A percentile compares a stretch with the other conserved stretches of the same genome.
Conservation (phyloP, 35 echinoderm and acorn worm genomes). For the Diadema setosum region DNA sequence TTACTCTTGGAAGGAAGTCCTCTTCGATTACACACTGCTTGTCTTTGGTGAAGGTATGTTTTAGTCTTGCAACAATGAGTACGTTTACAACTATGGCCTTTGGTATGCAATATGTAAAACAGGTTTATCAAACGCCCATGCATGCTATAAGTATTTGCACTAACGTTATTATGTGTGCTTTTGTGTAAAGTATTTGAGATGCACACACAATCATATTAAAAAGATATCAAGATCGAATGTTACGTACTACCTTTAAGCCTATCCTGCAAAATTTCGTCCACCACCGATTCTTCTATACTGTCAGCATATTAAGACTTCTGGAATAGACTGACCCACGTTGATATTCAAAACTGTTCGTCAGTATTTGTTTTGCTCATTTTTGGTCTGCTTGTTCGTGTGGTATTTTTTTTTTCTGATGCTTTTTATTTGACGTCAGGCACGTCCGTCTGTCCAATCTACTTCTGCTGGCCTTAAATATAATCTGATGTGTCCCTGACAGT, state of each 20-base stretch:
- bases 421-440: neutral
- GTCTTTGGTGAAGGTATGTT: constrained; percentile 1
- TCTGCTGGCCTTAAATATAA: neutral
- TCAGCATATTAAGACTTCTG: too few relatives aligned
- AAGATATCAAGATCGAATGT: too few relatives aligned
- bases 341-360: too few relatives aligned
- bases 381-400: too few relatives aligned
- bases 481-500: neutral
- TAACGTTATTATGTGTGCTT: neutral
- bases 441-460: neutral
- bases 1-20: neutral
- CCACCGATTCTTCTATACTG: too few relatives aligned
- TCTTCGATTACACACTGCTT: neutral
- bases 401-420: neutral
- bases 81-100: neutral
- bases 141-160: neutral
- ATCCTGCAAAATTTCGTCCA: too few relatives aligned
- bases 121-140: neutral
- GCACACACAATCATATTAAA: neutral
- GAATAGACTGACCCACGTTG: too few relatives aligned
- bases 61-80: neutral
- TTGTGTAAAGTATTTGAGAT: neutral
- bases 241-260: too few relatives aligned
- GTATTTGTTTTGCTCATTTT: too few relatives aligned
- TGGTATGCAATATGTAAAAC: neutral